Conservation (phyloP, 2,113 vertebrate genomes). For the Marmota monax region DNA sequence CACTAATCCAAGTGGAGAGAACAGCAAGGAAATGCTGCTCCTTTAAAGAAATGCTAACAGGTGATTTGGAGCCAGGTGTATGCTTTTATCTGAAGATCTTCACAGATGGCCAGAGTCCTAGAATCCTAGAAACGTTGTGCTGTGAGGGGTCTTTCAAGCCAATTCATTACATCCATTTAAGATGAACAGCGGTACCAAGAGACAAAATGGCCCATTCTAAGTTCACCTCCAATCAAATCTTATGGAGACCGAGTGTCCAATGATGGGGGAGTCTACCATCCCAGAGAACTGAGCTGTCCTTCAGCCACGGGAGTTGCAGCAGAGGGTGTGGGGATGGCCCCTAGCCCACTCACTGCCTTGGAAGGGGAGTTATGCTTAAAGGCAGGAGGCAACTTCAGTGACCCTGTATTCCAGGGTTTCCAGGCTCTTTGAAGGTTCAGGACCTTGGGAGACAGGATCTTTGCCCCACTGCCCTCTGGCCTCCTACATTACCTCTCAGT, state of each 20-base stretch:
- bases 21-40: background rate
- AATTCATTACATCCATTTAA: background rate
- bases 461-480: accelerated
- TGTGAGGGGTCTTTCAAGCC: background rate
- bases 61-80: accelerated
- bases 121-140: background rate
- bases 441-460: background rate
- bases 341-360: background rate
- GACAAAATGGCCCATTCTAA: background rate
- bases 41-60: background rate
- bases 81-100: background rate
- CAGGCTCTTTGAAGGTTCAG: background rate
- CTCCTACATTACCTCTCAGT: background rate
- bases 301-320: background rate
- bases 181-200: background rate
- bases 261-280: background rate
- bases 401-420: background rate
- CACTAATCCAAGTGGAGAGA: accelerated
- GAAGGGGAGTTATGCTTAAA: background rate
- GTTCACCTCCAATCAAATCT: background rate
- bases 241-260: background rate
- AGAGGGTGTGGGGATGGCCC: too few relatives aligned
- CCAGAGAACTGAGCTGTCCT: background rate
- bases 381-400: background rate
- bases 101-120: background rate